Conservation (phyloP, 2,888 invertebrate species). For the Fragum fragum region DNA sequence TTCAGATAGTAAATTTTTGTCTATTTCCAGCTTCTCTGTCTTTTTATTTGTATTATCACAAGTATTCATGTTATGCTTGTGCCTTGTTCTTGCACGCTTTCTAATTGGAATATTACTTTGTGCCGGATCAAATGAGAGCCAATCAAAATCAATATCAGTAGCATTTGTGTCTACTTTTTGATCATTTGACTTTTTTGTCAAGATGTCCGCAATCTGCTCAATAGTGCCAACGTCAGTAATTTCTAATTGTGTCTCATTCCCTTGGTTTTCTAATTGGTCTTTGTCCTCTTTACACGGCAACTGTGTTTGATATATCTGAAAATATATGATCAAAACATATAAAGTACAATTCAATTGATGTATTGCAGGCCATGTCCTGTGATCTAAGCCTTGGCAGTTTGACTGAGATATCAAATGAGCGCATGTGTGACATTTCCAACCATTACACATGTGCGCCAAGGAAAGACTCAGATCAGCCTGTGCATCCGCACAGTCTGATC, state of each 20-base stretch:
- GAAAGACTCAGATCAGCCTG: too few species aligned
- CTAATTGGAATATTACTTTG: slow-evolving; percentile 66
- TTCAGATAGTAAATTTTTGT: background rate
- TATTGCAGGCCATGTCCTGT: too few species aligned
- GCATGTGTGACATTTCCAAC: too few species aligned
- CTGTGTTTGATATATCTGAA: background rate
- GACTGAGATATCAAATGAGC: too few species aligned
- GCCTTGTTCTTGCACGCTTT: slow-evolving; percentile 58
- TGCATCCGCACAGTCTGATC: too few species aligned
- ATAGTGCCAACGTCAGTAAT: slow-evolving; percentile 23
- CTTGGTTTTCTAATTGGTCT: background rate
- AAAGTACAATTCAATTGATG: too few species aligned
- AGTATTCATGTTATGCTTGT: slow-evolving; percentile 13
- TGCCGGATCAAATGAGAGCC: slow-evolving; percentile 53
- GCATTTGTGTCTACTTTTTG: background rate
- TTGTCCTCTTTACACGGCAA: background rate
- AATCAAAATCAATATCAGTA: slow-evolving; percentile 45
- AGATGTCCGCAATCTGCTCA: slow-evolving; percentile 6
- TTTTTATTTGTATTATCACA: background rate
- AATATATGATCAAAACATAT: background rate
- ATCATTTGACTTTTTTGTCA: slow-evolving; percentile 9
- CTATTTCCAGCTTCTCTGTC: background rate
- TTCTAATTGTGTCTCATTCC: background rate
- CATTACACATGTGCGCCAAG: too few species aligned
- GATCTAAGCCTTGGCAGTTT: too few species aligned